Percentiles rank a stretch among this genome's conserved stretches.
Evolutionary conservation across 2,113 vertebrate genomes (phyloP).

Genomic region (Myiopsitta monachus): DNA sequence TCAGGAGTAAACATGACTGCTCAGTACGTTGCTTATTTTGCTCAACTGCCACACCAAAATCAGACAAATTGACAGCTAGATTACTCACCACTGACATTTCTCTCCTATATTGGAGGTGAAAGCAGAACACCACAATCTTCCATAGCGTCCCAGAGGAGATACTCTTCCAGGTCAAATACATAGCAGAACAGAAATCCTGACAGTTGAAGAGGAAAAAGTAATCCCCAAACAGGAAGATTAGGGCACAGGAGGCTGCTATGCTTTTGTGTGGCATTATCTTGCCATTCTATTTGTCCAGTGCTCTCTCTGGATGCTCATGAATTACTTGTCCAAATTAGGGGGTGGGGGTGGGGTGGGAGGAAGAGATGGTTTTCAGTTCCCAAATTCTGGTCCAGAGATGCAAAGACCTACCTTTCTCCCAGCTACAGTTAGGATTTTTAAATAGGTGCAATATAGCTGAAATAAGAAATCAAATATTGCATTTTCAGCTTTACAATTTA

Average conservation of each 20-base stretch:
- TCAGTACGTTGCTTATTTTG: no score
- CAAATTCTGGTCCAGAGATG: not conserved
- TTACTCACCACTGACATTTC: not conserved
- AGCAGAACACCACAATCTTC: not conserved
- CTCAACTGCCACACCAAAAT: no score
- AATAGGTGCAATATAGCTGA: not conserved
- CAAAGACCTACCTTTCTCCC: not conserved
- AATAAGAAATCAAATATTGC: not conserved
- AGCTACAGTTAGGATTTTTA: not conserved
- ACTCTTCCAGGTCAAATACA: not conserved
- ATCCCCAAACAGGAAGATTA: not conserved
- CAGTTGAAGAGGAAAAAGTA: not conserved
- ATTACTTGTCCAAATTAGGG: not conserved
- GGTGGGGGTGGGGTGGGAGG: not conserved
- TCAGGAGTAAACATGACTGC: no score
- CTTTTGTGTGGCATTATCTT: no score
- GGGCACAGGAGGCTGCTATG: not conserved
- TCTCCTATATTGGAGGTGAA: not conserved
- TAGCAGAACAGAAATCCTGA: not conserved
- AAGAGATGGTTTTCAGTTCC: not conserved
- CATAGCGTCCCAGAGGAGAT: not conserved
- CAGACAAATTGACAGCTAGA: not conserved
- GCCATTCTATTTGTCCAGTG: not conserved
- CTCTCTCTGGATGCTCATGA: not conserved
- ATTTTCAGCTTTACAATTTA: not conserved